These are phyloP conservation scores for Oncorhynchus masou DNA, from an alignment of 2,113 vertebrate species.

Conservation along the genomic window DNA sequence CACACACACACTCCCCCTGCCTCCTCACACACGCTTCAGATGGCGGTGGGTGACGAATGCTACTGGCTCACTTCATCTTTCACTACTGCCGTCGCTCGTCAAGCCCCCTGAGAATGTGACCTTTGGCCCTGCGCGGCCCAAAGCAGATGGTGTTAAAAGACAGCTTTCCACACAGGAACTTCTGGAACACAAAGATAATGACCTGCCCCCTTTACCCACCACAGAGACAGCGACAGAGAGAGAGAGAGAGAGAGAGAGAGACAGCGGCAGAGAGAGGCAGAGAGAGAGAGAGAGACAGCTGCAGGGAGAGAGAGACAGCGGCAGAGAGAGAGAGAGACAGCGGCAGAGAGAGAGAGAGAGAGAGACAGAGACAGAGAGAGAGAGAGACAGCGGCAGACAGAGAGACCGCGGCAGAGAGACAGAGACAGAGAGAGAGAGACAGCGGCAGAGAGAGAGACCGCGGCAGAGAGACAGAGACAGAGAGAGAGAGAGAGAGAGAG, in stretches of 20 bases:
- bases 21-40: constrained; percentile 14
- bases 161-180: constrained; percentile 27
- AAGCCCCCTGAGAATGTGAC: constrained; percentile 49
- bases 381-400: too few species aligned
- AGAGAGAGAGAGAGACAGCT: too few species aligned
- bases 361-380: background rate
- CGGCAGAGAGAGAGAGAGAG: background rate
- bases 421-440: constrained; percentile 36
- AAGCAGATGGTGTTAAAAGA: constrained; percentile 67
- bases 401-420: constrained; percentile 31
- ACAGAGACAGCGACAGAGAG: constrained; percentile 23
- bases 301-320: too few species aligned
- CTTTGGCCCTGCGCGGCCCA: constrained; percentile 41
- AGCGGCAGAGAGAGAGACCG: too few species aligned
- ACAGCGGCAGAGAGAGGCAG: too few species aligned
- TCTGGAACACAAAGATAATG: constrained; percentile 39
- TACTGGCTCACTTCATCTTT: constrained; percentile 54
- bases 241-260: constrained; percentile 41
- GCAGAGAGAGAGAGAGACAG: background rate
- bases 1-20: constrained; percentile 16
- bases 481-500: constrained; percentile 14
- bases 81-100: constrained; percentile 27
- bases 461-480: too few species aligned
- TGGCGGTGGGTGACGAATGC: constrained; percentile 55
- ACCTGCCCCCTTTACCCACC: constrained; percentile 28